These are phyloP conservation scores for Pavo muticus DNA, from an alignment of 2,113 vertebrate species.

Conservation along the genomic window DNA sequence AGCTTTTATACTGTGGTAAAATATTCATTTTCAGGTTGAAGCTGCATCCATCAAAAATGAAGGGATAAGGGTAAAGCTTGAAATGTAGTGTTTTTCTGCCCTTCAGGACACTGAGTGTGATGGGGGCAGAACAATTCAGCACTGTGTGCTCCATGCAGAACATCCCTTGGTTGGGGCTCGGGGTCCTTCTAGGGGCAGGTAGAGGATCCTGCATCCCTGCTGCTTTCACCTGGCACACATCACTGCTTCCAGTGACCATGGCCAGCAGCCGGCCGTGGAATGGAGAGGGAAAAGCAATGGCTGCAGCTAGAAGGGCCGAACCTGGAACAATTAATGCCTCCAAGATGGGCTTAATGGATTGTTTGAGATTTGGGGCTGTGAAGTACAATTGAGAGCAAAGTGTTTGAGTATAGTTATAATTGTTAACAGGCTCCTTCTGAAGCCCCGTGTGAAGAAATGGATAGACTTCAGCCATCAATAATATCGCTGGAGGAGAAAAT, in stretches of 20 bases:
- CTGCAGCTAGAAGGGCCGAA: background rate
- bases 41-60: slow-evolving; percentile 10
- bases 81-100: background rate
- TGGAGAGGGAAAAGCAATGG: background rate
- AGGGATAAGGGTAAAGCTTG: background rate
- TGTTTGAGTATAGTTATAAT: slow-evolving; percentile 27
- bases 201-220: background rate
- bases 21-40: slow-evolving; percentile 42
- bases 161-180: background rate
- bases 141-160: background rate
- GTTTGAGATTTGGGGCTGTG: slow-evolving; percentile 21
- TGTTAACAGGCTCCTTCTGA: slow-evolving; percentile 39
- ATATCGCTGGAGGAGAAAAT: slow-evolving; percentile 68
- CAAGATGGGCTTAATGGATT: slow-evolving; percentile 9
- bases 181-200: background rate
- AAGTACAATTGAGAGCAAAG: background rate
- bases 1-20: slow-evolving; percentile 38
- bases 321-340: background rate
- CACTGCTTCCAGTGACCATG: background rate
- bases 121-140: background rate
- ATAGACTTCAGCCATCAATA: slow-evolving; percentile 58
- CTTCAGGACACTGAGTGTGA: rapidly evolving
- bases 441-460: background rate
- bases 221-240: rapidly evolving
- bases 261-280: background rate